Evolutionary conservation across 1,140 invertebrate genomes (phyloP).

Genomic region (Drosophila yakuba): DNA sequence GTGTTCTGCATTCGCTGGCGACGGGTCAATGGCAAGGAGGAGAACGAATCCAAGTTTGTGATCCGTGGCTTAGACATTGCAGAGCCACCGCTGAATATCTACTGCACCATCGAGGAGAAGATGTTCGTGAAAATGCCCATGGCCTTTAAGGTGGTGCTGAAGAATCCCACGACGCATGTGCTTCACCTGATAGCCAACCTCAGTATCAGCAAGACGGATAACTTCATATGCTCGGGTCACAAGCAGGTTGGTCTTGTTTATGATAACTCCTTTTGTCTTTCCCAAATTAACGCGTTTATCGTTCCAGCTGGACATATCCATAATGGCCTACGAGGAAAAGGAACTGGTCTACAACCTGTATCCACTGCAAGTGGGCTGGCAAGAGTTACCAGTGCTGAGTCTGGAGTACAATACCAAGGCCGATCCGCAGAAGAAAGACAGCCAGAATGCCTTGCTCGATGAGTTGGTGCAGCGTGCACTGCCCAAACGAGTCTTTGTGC

Average conservation of each 20-base stretch:
- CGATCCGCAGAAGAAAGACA: constrained; percentile 75
- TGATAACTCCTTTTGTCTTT: neutral
- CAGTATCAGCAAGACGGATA: constrained; percentile 80
- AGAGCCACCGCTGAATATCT: constrained; percentile 81
- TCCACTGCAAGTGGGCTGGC: constrained; percentile 83
- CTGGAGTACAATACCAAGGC: constrained; percentile 81
- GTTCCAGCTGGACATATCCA: constrained; percentile 74
- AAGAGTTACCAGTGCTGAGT: constrained; percentile 76
- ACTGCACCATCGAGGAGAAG: constrained; percentile 84
- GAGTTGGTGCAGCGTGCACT: constrained; percentile 80
- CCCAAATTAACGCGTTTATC: neutral
- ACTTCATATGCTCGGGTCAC: constrained; percentile 84
- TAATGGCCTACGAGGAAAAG: constrained; percentile 81
- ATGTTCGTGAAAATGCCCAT: constrained; percentile 84
- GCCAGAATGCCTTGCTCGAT: constrained; percentile 74
- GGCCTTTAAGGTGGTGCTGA: constrained; percentile 77
- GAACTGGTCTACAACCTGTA: constrained; percentile 82
- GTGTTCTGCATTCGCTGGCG: constrained; percentile 83
- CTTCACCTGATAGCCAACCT: constrained; percentile 76
- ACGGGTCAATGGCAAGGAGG: constrained; percentile 67
- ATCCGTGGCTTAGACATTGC: constrained; percentile 74
- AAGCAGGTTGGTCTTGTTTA: constrained; percentile 62
- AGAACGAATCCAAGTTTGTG: constrained; percentile 84
- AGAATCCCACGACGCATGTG: constrained; percentile 76
- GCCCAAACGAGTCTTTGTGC: constrained; percentile 83